Conservation (phyloP, 2,888 invertebrate species). For the Epirrita christyi region DNA sequence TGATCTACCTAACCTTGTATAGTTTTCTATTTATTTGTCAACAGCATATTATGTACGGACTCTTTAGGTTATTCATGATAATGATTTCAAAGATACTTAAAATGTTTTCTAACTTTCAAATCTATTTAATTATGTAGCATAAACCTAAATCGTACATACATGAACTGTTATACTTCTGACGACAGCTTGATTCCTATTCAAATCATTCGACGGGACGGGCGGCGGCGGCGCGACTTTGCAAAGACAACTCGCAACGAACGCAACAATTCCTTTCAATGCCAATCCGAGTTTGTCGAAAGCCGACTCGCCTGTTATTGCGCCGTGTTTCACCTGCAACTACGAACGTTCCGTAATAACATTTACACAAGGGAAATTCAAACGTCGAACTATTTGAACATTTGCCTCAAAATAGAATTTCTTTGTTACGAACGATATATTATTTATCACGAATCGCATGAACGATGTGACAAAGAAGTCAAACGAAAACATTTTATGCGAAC, state of each 20-base stretch:
- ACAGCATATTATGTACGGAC: no score
- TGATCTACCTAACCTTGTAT: no score
- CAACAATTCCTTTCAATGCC: slow-evolving; percentile 50
- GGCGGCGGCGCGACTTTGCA: slow-evolving; percentile 1
- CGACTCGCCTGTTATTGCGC: slow-evolving; percentile 64
- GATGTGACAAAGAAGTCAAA: slow-evolving; percentile 73
- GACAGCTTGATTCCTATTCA: slow-evolving; percentile 24
- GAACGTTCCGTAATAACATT: slow-evolving; percentile 76
- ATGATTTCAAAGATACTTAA: not conserved
- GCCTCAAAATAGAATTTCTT: slow-evolving; percentile 79
- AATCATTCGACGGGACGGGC: slow-evolving; percentile 11
- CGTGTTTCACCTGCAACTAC: slow-evolving; percentile 75
- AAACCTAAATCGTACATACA: no score
- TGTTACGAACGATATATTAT: slow-evolving; percentile 77
- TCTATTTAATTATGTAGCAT: slow-evolving; percentile 8
- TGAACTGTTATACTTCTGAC: slow-evolving; percentile 4
- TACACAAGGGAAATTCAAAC: slow-evolving; percentile 82
- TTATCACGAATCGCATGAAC: slow-evolving; percentile 57
- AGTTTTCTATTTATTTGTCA: no score
- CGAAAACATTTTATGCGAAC: slow-evolving; percentile 53
- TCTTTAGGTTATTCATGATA: no score
- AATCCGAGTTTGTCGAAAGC: slow-evolving; percentile 57
- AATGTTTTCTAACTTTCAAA: not conserved
- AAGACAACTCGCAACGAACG: slow-evolving; percentile 23
- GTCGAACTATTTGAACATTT: slow-evolving; percentile 81